Evolutionary conservation across 2,797 vertebrate species (phyloP), one percentile per base, ranked within the genome.

Genomic region (Tadarida brasiliensis): DNA sequence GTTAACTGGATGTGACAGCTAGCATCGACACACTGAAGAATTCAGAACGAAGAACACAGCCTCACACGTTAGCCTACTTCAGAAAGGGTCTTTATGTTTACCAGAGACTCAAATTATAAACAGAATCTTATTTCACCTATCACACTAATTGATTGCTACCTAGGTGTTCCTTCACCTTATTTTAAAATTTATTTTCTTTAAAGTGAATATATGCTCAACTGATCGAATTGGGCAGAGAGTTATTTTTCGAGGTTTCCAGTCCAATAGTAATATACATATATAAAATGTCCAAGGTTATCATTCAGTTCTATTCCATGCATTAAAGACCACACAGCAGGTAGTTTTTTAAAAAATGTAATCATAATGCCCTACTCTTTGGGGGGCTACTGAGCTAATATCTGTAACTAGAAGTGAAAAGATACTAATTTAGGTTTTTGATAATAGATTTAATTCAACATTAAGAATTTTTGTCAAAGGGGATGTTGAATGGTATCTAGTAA

Each of bases 91-190:
- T 20, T 91, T 94, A 92, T 4, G 74, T 95, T 97, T 97, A 95
- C 73, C 74, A 97, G 97, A 98, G 96, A 49, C 81, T 51, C 61
- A 97, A 54, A 54, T 97, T 77, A 77, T 84, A 93, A 98, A 97
- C 49, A 96, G 90, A 83, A 87, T 91, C 57, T 84, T 94, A 97
- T n/a, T 71, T 97, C n/a, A 20, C 10, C 33, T 97, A 97, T 85
- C 61, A 73, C 67, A 97, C 20, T 86, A 97, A 96, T 44, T 93
- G 90, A 57, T 82, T 96, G 87, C 14, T 68, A 68, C 22, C 65
- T 92, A 47, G 3, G 3, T 20, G 7, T 74, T 90, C 9, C 33
- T 87, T 86, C 71, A 67, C 67, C 92, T 95, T 59, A 89, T 49
- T n/a, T 83, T 87, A 87, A 87, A 47, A 77, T 95, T 81, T 7